Conservation (phyloP, 1,140 invertebrate species). For the Macrobrachium rosenbergii region DNA sequence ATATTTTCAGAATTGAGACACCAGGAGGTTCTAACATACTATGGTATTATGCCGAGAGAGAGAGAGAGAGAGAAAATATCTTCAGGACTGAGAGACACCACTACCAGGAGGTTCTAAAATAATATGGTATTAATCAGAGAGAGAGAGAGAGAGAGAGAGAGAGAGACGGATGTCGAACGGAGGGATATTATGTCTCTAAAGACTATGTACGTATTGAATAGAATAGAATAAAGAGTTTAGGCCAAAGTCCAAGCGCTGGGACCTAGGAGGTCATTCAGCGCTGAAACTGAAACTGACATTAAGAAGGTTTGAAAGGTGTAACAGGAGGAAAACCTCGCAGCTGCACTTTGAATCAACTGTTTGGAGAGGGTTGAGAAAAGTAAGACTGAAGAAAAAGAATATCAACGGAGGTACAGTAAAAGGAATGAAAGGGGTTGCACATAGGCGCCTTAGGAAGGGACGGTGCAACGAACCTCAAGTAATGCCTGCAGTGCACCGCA, state of each 20-base stretch:
- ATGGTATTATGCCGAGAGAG: neutral
- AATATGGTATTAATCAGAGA: neutral
- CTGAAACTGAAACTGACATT: too few species aligned
- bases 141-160: slow-evolving; percentile 2
- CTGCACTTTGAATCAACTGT: neutral
- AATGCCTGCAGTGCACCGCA: too few species aligned
- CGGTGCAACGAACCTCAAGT: neutral
- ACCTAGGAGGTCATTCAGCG: too few species aligned
- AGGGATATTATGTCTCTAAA: too few species aligned
- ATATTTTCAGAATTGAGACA: too few species aligned
- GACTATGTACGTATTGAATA: neutral
- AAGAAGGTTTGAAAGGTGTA: too few species aligned
- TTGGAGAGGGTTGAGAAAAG: neutral
- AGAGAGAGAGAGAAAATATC: neutral
- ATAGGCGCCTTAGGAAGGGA: neutral
- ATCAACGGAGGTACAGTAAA: neutral
- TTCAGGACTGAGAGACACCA: too few species aligned
- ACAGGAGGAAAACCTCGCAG: too few species aligned
- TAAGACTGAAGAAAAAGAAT: neutral
- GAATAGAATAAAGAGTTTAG: neutral
- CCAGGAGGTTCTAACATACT: neutral
- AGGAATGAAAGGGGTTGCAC: neutral
- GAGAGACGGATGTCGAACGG: neutral
- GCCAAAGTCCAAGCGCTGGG: neutral
- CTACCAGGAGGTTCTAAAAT: too few species aligned